Base-by-base conservation (phyloP, 2,888 invertebrate genomes). In the Pollenia angustigena region DNA sequence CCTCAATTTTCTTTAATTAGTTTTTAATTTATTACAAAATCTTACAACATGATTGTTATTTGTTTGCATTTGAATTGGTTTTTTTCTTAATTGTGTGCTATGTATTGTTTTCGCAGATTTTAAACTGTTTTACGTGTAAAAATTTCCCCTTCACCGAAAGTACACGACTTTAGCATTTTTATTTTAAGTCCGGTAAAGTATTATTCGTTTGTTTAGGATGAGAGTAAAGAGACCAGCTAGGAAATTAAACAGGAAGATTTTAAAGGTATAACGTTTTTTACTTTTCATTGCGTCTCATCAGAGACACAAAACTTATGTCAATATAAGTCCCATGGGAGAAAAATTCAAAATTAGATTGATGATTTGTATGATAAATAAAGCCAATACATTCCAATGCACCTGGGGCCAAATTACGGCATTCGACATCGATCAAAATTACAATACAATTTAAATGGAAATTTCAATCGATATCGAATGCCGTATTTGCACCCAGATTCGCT, bases 1-100 rank as follows among this genome's bases (percentile, higher is more conserved):
- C 80, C 87, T 78, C 76, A 81, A 72, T 79, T 81, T 84, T 81
- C 71, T 87, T 84, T 87, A 87, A 87, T 87, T 87, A 84, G 84
- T 87, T 87, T 87, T 84, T 81, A 84, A 87, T 87, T 87, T 87
- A 87, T 84, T 87, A 66, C 71, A 58, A 72, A 80, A 58, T 76
- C 46, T 50, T 50, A 42, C 60, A 60, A 48, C 40, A 60, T 68
- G 58, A 44, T 79, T 79, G 72, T 74, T 72, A 42, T 74, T 84
- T 79, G 58, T 69, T 75, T 50, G 75, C 32, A 8, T 82, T 60
- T 69, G 18, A 44, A 71, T 66, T 80, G 44, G 4, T 54, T 18
- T 52, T 80, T 71, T 32, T 32, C 2, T 42, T 46, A 68, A 42
- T 23, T 71, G 23, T 71, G 60, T 60, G 42, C 42, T 69, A 16